A percentile compares a stretch with the other conserved stretches of the same genome.
phyloP scores from a whole-genome alignment of 2,113 vertebrate species.

The Myotis lucifugus region DNA sequence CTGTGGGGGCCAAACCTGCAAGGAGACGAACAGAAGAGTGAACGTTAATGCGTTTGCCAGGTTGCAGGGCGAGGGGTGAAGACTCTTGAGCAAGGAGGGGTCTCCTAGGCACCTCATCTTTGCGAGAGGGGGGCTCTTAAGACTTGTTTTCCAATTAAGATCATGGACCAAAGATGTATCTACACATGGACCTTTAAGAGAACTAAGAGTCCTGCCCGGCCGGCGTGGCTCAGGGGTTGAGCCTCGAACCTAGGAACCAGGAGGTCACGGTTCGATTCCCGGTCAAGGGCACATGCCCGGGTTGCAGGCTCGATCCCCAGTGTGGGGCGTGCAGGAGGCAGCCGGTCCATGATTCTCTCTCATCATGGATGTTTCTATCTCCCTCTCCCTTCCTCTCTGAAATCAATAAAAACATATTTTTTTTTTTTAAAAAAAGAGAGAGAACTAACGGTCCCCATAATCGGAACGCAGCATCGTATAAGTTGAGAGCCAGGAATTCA shows the following conservation, averaged over 20 bases:
- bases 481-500: fast-evolving
- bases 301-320: no score
- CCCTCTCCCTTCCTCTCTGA: no score
- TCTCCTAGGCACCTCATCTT: neutral
- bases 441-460: neutral
- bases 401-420: no score
- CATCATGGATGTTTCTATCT: no score
- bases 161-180: neutral
- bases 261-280: no score
- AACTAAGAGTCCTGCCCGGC: neutral
- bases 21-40: slow-evolving; percentile 80
- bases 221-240: no score
- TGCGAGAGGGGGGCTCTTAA: no score
- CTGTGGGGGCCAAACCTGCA: slow-evolving; percentile 67
- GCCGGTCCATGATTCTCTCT: no score
- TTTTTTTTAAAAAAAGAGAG: no score
- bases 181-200: neutral
- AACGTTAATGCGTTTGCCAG: neutral
- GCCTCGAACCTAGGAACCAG: no score
- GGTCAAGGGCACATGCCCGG: no score
- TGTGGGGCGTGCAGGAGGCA: no score
- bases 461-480: neutral
- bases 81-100: neutral
- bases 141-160: neutral
- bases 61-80: neutral